Percentiles rank a stretch among this genome's conserved stretches.
Evolutionary conservation across 2,888 invertebrate species (phyloP).

Genomic region (Pristionchus entomophagus): DNA sequence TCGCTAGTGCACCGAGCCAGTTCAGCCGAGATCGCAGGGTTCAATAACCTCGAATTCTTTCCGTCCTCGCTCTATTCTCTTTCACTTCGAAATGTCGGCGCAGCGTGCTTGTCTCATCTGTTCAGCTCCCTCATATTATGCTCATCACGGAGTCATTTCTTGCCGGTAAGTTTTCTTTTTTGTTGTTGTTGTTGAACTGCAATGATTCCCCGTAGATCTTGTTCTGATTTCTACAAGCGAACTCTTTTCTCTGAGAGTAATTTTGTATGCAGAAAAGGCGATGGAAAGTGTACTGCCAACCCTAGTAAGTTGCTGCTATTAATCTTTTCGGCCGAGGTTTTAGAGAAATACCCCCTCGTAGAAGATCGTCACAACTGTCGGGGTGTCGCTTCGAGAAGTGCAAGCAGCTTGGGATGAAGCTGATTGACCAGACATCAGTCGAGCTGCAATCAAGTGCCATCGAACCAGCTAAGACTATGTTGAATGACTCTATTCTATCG

Average conservation of each 20-base stretch:
- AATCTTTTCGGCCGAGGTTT: too few species aligned
- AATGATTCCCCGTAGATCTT: neutral
- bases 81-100: too few species aligned
- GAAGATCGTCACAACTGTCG: constrained; percentile 10
- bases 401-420: neutral
- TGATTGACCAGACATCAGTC: neutral
- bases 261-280: neutral
- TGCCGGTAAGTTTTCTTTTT: too few species aligned
- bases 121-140: neutral
- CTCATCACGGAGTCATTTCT: neutral
- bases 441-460: neutral
- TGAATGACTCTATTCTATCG: neutral
- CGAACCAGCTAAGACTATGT: neutral
- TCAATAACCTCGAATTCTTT: too few species aligned
- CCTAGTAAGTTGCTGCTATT: too few species aligned
- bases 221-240: constrained; percentile 36
- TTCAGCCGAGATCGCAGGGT: too few species aligned
- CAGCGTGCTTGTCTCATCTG: neutral
- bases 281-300: neutral
- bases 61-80: too few species aligned
- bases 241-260: neutral
- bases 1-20: too few species aligned
- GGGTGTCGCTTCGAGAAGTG: neutral
- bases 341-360: too few species aligned
- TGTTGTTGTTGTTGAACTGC: too few species aligned